Evolutionary conservation across 2,113 vertebrate species (phyloP), one percentile per base, ranked within the genome.

Genomic region (Craseonycteris thonglongyai): DNA sequence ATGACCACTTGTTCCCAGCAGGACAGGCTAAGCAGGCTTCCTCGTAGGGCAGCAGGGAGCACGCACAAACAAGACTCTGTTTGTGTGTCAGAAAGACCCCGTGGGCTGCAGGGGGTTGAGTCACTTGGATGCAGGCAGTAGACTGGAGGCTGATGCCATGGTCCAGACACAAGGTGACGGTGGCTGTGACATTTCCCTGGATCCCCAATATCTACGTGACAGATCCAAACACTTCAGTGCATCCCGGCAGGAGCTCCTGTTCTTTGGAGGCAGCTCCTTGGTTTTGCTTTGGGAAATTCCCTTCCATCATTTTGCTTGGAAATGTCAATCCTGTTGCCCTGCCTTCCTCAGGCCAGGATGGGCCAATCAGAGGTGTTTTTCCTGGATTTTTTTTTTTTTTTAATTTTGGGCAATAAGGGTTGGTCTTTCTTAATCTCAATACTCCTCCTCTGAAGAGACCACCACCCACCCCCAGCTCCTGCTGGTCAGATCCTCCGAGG

Each of bases 121-220:
- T 5, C 14, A 13, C 16, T 1, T 18, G 40, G 47, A 5, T 42
- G 63, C 19, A 45, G 51, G 63, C 35, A 6, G 59, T 19, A 1
- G 38, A 16, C 7, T 4, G 22, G 45, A 80, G 61, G 42, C 33
- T 13, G 45, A 38, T 2, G 3, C 9, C n/a, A 0, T 1, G 3
- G 49, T 56, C 38, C 35, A 15, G 66, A 47, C 6, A 1, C 10
- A 7, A n/a, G 22, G 8, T 1, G 45, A 33, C 1, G 1, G 5
- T 0, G 16, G 7, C 65, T 10, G 22, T 5, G 42, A 24, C 42
- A 2, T 9, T 4, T 22, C 40, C 42, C 61, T 33, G 75, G 75
- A 19, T 8, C 28, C 54, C 49, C 26, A 8, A 24, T 16, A 1
- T 30, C 74, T 30, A 7, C 9, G 65, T 59, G 42, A 40, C 12